Evolutionary conservation across 1,140 invertebrate species (phyloP), one percentile per base, ranked within the genome.

Genomic region (Pseudomyrmex cubaensis): DNA sequence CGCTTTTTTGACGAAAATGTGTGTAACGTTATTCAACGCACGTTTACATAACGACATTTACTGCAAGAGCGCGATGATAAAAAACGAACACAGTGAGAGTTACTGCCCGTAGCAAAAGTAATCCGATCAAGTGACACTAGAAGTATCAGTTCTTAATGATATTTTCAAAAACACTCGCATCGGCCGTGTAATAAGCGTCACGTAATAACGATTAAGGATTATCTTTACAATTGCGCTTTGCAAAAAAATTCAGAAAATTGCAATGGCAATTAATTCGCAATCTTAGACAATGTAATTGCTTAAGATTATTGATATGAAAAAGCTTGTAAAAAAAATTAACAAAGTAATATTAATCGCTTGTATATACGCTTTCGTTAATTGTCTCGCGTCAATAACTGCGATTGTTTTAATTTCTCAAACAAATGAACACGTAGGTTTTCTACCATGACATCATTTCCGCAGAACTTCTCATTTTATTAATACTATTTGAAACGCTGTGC

Each of bases 41-140:
- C 13, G 56, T 62, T n/a, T 13, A 17, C 48, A 8, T 25, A 25
- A 25, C 25, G 25, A 25, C 17, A 10, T 48, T 35, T 7, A 35
- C 35, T 0, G 35, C 35, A 5, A 35, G 0, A 2, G 50, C 12
- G 7, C 50, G 9, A 46, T 35, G 35, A 35, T 35, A 1, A 63
- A 57, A 78, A n/a, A 69, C 20, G 10, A 12, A 56, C n/a, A 54
- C n/a, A 44, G 17, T 5, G 15, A 52, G 15, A 52, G 3, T 12
- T 56, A 13, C 46, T 66, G 46, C 7, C 17, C 8, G 76, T 17
- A n/a, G 17, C 52, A 22, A 72, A 80, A 80, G 46, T 80, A 61
- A 72, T 50, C 59, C 44, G 35, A 20, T 61, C 22, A 13, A 70
- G 17, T 48, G 44, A n/a, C 15, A 15, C 2, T 48, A 35, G 35